These are phyloP conservation scores for Carassius auratus DNA, from an alignment of 2,113 vertebrate species.

Conservation along the genomic window DNA sequence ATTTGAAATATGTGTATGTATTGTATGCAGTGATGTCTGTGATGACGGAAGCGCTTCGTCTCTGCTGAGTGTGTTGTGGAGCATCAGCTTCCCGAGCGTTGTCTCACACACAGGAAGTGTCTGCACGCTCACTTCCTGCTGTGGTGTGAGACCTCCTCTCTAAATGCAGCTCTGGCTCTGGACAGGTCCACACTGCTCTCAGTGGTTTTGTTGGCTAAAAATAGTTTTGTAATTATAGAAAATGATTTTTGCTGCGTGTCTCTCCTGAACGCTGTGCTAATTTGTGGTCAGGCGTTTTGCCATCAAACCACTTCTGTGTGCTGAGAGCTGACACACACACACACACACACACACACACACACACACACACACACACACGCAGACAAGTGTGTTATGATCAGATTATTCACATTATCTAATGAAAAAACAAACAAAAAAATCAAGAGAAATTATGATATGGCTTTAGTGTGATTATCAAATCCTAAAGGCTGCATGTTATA, in stretches of 20 bases:
- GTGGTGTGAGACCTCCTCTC: not conserved
- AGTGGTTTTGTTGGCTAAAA: conserved; percentile 42
- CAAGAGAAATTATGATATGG: no score
- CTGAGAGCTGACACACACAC: not conserved
- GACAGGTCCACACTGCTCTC: not conserved
- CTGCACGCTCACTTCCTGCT: not conserved
- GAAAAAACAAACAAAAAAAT: no score
- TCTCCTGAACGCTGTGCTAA: conserved; percentile 42
- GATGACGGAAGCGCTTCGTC: not conserved
- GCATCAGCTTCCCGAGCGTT: not conserved
- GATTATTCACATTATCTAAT: no score
- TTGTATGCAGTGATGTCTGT: no score
- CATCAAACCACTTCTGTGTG: conserved; percentile 23
- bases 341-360: not conserved
- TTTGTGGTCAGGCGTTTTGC: conserved; percentile 53
- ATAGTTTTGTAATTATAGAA: conserved; percentile 58
- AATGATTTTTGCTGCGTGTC: conserved; percentile 41
- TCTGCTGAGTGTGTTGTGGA: not conserved
- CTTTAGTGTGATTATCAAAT: no score
- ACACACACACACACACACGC: not conserved
- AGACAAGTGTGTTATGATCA: no score
- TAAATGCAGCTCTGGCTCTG: not conserved
- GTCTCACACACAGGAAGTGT: not conserved
- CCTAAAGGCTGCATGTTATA: no score
- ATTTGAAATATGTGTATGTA: no score